Evolutionary conservation across 2,888 invertebrate species (phyloP).

Genomic region (Athalia cordata): DNA sequence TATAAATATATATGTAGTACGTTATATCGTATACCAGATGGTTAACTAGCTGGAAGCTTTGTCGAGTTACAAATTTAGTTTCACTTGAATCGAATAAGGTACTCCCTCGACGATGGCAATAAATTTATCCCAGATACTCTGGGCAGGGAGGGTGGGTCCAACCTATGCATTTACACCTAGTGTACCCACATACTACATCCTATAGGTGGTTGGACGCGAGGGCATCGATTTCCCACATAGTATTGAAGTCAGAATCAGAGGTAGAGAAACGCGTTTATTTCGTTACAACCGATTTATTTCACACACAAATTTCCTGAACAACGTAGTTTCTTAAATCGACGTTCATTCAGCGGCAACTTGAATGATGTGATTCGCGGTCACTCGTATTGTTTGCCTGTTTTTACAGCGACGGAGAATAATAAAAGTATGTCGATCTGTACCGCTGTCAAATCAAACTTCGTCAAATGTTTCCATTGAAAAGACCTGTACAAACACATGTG

Average conservation of each 20-base stretch:
- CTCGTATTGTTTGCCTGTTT: no score
- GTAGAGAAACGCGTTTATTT: no score
- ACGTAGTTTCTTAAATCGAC: no score
- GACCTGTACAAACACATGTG: no score
- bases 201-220: background rate
- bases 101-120: slow-evolving; percentile 19
- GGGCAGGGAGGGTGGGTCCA: background rate
- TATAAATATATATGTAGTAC: background rate
- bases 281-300: background rate
- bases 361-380: no score
- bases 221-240: slow-evolving; percentile 12
- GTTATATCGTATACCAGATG: no score
- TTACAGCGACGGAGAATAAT: no score
- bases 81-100: slow-evolving; percentile 24
- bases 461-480: no score
- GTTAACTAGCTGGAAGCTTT: slow-evolving; percentile 1
- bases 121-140: slow-evolving; percentile 15
- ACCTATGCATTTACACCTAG: slow-evolving; percentile 18
- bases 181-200: background rate
- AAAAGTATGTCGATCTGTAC: no score
- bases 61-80: slow-evolving; percentile 32
- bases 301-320: no score
- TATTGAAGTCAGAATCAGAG: slow-evolving; percentile 7
- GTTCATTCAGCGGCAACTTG: no score
- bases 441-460: no score